A percentile compares a stretch with the other conserved stretches of the same genome.
Conservation (phyloP, 1,140 invertebrate genomes). For the Teleogryllus occipitalis region DNA sequence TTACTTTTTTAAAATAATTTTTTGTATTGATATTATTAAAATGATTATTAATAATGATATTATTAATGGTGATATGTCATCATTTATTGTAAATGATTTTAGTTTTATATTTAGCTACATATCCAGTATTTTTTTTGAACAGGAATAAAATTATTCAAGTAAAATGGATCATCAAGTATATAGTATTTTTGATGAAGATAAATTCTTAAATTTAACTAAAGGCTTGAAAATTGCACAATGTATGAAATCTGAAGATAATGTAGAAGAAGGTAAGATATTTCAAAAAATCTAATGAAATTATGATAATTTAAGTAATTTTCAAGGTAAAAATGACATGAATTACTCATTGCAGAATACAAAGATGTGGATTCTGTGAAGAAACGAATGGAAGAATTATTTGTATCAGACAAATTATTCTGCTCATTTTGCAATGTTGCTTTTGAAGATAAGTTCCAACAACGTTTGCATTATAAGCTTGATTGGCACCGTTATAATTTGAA, state of each 20-base stretch:
- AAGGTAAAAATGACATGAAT: not conserved
- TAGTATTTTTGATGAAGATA: slow-evolving; percentile 45
- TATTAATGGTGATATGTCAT: slow-evolving; percentile 8
- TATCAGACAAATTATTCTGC: slow-evolving; percentile 43
- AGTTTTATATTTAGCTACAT: not conserved
- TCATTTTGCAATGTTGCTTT: slow-evolving; percentile 46
- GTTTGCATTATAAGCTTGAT: slow-evolving; percentile 57
- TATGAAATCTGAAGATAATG: slow-evolving; percentile 37
- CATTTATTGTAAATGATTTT: not conserved
- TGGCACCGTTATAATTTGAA: slow-evolving; percentile 69
- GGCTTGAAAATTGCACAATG: slow-evolving; percentile 50
- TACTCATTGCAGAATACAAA: not conserved
- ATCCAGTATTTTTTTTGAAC: not conserved
- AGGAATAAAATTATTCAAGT: not conserved
- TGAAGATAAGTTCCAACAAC: slow-evolving; percentile 39
- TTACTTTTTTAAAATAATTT: no score
- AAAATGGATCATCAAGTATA: slow-evolving; percentile 37
- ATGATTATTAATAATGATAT: slow-evolving; percentile 14
- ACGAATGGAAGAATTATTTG: slow-evolving; percentile 36
- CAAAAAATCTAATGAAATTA: not conserved
- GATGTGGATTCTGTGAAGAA: not conserved
- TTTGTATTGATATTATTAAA: not conserved
- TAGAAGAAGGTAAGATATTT: not conserved
- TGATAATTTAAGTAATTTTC: not conserved
- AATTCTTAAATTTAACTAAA: slow-evolving; percentile 43